Base-by-base conservation (phyloP, 2,797 vertebrate species). In the Cirrhinus molitorella region DNA sequence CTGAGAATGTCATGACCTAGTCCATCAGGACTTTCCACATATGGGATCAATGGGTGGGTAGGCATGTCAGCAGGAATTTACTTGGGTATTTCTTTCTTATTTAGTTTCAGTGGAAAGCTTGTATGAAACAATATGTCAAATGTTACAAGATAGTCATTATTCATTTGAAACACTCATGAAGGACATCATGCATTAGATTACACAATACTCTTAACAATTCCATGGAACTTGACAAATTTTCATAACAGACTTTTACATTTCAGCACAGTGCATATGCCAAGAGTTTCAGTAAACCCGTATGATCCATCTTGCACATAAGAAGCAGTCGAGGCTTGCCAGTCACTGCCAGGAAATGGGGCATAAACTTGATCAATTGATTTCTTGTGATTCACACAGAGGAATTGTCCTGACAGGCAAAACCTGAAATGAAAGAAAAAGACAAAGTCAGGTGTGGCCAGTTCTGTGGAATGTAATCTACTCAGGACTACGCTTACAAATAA, bases 1-100 rank as follows among this genome's bases (percentile, higher is more conserved):
- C 93, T 95, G 85, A 95, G 88, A 72, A 92, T 83, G 45, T 95
- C 94, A 88, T 94, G 93, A 77, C 90, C 91, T 2, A 96, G 93
- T 70, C 95, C 95, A 85, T 98, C 96, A 6, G 96, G 95, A 51
- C 95, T 96, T 12, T 98, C 97, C 92, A 96, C 92, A 88, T 96
- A 97, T 40, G 95, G 94, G 84, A 96, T 91, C 78, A 97, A 89
- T 0, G 95, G 94, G 73, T 98, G 97, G 59, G 97, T 97, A 4
- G 97, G 98, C 97, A 99, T 99, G 85, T 86, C 94, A 89, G 87
- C 89, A 34, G 23, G 19, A 53, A 55, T 40, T 77, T 70, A 43
- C 70, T 21, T 2, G 59, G n/a, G 19, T 65, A 66, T 74, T 53
- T 49, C 43, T 71, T 51, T 37, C 16, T 19, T 34, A 8, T 71